Evolutionary conservation across 2,888 invertebrate species (phyloP), one percentile per base, ranked within the genome.

Genomic region (Callimorpha dominula): DNA sequence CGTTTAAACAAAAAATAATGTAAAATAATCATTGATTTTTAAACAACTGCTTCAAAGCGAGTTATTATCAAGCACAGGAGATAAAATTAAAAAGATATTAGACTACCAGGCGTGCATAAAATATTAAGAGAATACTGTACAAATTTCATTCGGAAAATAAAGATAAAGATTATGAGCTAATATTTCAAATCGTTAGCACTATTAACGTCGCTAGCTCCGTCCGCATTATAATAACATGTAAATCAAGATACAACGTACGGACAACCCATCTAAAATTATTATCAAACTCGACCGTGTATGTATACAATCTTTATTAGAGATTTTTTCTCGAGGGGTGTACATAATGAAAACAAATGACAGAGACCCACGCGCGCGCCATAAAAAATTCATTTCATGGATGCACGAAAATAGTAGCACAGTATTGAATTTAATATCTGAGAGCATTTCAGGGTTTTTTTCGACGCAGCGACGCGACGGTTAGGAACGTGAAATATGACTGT

Each of bases 291-390:
- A 67, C 75, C 67, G 60, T 31, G 78, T 75, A 78, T 73, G 77
- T 80, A 76, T 75, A 83, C 80, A 77, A 79, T 84, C 81, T 78
- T 86, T 88, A 89, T 90, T 89, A 88, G 81, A 82, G 87, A 65
- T 46, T 71, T 73, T 89, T 90, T 89, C 88, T 81, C 80, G 87
- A 89, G 91, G 90, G 88, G 86, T 84, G 83, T 79, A 76, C 71
- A 78, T 94, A 95, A 95, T 94, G 94, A 94, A 95, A 94, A 95
- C 93, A 95, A 94, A 95, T 92, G 94, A 93, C 94, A 92, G 79
- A 74, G 80, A 73, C 84, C 89, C 91, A 92, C 92, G 90, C 90
- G 93, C 84, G 89, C 86, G 88, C 83, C 90, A 92, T 95, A 94
- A 94, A 95, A 94, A 92, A 93, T 88, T 89, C 87, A 93, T 93